Evolutionary conservation across 2,888 invertebrate genomes (phyloP).

Genomic region (Glaucopsyche alexis): DNA sequence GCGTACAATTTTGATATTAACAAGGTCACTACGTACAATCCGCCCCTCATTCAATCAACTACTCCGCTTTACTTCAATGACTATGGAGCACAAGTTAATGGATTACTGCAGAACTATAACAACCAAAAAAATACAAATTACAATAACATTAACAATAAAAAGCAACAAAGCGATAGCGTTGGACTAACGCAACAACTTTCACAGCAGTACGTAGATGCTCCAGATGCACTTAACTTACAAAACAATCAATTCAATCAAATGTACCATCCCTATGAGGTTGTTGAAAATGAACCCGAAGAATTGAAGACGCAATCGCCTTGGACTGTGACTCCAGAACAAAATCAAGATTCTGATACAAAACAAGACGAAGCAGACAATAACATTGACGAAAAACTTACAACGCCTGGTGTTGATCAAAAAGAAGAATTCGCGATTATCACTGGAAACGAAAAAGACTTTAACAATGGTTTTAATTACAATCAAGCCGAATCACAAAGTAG

Average conservation of each 20-base stretch:
- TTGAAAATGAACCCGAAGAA: constrained; percentile 64
- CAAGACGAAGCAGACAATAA: constrained; percentile 50
- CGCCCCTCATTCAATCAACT: constrained; percentile 55
- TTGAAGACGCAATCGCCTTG: constrained; percentile 59
- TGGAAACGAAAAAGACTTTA: constrained; percentile 66
- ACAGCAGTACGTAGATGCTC: constrained; percentile 56
- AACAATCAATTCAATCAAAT: constrained; percentile 45
- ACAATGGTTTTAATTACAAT: constrained; percentile 65
- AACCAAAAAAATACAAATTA: constrained; percentile 51
- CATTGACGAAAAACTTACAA: constrained; percentile 54
- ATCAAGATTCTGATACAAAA: constrained; percentile 55
- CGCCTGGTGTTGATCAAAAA: constrained; percentile 54
- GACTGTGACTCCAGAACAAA: constrained; percentile 58
- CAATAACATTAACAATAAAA: constrained; percentile 57
- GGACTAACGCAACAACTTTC: constrained; percentile 60
- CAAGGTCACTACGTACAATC: constrained; percentile 68
- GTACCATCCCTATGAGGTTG: constrained; percentile 66
- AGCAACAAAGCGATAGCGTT: constrained; percentile 60
- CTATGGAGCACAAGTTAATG: constrained; percentile 43
- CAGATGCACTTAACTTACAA: constrained; percentile 47
- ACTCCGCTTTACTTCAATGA: constrained; percentile 55
- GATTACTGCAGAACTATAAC: constrained; percentile 58
- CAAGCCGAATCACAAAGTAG: constrained; percentile 71
- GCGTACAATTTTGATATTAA: constrained; percentile 54
- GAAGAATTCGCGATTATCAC: constrained; percentile 71